Evolutionary conservation across 2,888 invertebrate species (phyloP), one percentile per base, ranked within the genome.

Genomic region (Podotricha telesiphe): DNA sequence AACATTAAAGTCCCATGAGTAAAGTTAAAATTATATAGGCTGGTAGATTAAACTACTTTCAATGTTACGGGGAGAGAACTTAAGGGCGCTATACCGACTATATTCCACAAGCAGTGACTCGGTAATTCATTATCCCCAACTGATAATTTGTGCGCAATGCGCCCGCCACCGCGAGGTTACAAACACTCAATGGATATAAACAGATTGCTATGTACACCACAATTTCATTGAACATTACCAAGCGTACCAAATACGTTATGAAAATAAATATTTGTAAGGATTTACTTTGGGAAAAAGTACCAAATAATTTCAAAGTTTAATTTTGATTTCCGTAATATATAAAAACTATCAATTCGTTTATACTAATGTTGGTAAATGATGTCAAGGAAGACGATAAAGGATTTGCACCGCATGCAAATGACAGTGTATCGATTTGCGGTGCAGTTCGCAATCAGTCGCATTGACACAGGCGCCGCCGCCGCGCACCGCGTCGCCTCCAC

Each of bases 41-140:
- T 89, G 87, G 87, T 86, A 89, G 87, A 81, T 78, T 82, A 81
- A 81, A 78, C 76, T 77, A 74, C 77, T 74, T 77, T 76, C 65
- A 71, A 77, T 75, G 78, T 74, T 77, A 76, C 70, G 74, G 76
- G 77, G 80, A 78, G 79, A 77, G 88, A 89, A 87, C 86, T 90
- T 89, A 81, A 82, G 79, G 83, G 82, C 85, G 83, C 82, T 80
- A 82, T 78, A 66, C 73, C 67, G 74, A 79, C 82, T 86, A 81
- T 84, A 88, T 89, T 90, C 84, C 86, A 89, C 88, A 88, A 88
- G 89, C 86, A 84, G 85, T 85, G 78, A 80, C 79, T 84, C 80
- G 78, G 86, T 86, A 86, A 89, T 89, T 91, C 88, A 89, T 89
- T 87, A 87, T 85, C 84, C 83, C 83, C 45, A 59, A 59, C 59